phyloP scores from a whole-genome alignment of 2,797 vertebrate species.

The Melanotaenia maccullochi region DNA sequence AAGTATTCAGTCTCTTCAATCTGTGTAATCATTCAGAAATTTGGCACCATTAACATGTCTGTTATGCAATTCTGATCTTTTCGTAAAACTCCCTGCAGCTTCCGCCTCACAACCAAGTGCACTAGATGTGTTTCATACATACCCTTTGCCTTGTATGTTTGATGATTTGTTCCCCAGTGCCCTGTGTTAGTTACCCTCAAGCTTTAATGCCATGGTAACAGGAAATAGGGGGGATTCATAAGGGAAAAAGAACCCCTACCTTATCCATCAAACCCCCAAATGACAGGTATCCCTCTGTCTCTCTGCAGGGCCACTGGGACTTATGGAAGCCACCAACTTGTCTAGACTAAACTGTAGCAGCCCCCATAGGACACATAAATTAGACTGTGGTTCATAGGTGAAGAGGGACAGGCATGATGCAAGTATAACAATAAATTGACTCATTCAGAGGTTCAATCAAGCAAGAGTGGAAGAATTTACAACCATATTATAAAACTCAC shows the following conservation, averaged over 20 bases:
- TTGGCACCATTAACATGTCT: not conserved
- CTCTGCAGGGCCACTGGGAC: slow-evolving; percentile 58
- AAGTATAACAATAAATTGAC: slow-evolving; percentile 66
- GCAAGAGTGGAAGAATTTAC: slow-evolving; percentile 53
- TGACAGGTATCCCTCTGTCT: slow-evolving; percentile 36
- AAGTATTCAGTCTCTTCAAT: slow-evolving; percentile 4
- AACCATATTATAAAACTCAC: not conserved
- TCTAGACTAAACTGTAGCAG: slow-evolving; percentile 74
- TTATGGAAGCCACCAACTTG: slow-evolving; percentile 68
- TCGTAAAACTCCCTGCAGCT: not conserved
- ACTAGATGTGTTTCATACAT: slow-evolving; percentile 1
- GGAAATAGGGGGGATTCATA: slow-evolving; percentile 65
- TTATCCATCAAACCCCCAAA: slow-evolving; percentile 53
- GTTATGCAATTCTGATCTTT: slow-evolving; percentile 6
- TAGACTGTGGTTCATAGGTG: slow-evolving; percentile 65
- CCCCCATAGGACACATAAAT: slow-evolving; percentile 66
- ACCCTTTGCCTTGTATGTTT: slow-evolving; percentile 10
- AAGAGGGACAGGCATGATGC: slow-evolving; percentile 74
- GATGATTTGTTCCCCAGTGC: slow-evolving; percentile 48
- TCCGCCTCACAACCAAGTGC: not conserved
- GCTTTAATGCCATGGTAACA: slow-evolving; percentile 80
- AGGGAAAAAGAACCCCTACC: slow-evolving; percentile 49
- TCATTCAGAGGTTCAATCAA: slow-evolving; percentile 52
- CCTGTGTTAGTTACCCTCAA: slow-evolving; percentile 66
- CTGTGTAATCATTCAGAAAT: slow-evolving; percentile 36